These are phyloP conservation scores for Sporophila hypoxantha DNA, from an alignment of 2,113 vertebrate genomes.

Conservation along the genomic window DNA sequence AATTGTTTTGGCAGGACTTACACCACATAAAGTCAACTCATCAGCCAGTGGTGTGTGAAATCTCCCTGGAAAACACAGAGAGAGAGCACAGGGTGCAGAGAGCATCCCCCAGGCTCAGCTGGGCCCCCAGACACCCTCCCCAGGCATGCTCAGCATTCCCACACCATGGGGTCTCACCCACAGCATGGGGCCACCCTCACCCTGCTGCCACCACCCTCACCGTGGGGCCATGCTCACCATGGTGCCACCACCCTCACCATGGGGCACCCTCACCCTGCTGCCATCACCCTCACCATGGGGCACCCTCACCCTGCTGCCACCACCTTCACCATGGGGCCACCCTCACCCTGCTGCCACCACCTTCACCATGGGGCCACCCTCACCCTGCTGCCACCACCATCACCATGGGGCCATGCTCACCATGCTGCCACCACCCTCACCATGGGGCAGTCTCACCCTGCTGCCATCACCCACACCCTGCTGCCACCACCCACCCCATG, in stretches of 20 bases:
- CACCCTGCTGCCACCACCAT: neutral
- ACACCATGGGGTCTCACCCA: accelerated
- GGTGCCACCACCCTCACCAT: neutral
- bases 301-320: no score
- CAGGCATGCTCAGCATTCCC: accelerated
- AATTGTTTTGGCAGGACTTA: constrained; percentile 41
- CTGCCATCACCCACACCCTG: no score
- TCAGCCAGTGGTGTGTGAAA: neutral
- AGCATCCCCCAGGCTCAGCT: neutral
- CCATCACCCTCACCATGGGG: neutral
- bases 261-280: no score
- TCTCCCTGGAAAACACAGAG: neutral
- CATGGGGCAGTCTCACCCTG: no score
- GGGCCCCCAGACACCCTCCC: neutral
- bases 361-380: neutral
- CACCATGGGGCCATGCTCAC: neutral
- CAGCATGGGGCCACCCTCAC: accelerated
- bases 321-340: neutral
- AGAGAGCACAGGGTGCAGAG: no score
- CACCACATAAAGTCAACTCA: neutral
- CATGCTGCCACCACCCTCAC: neutral
- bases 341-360: neutral
- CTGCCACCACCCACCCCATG: no score
- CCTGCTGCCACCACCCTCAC: neutral
- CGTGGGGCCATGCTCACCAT: neutral